A percentile compares a stretch with the other conserved stretches of the same genome.
phyloP scores from a whole-genome alignment of 2,888 invertebrate genomes.

The Drosophila borborema region DNA sequence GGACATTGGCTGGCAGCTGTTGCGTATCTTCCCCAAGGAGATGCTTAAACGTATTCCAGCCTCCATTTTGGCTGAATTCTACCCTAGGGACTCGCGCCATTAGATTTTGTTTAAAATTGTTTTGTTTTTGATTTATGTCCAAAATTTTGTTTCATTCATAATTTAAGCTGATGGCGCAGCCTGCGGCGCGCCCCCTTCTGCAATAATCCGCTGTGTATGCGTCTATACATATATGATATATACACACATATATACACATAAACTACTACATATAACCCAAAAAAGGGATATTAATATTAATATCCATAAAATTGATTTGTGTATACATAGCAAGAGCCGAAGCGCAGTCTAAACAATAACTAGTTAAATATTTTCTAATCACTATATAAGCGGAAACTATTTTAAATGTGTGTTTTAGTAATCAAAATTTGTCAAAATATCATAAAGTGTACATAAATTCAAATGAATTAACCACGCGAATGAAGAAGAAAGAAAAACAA shows the following conservation, averaged over 20 bases:
- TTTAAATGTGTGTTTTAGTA: constrained; percentile 63
- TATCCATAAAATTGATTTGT: constrained; percentile 55
- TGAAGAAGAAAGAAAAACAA: constrained; percentile 27
- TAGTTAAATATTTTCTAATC: constrained; percentile 70
- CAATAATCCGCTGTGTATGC: constrained; percentile 72
- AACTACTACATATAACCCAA: constrained; percentile 52
- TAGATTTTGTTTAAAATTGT: constrained; percentile 85
- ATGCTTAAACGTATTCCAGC: constrained; percentile 99
- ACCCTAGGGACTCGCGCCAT: constrained; percentile 97
- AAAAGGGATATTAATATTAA: constrained; percentile 52
- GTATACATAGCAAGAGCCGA: constrained; percentile 54
- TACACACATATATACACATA: constrained; percentile 49
- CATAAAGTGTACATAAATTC: constrained; percentile 67
- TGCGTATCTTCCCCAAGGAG: constrained; percentile 99
- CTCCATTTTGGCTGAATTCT: constrained; percentile 97
- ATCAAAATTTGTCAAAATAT: constrained; percentile 46
- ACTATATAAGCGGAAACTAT: constrained; percentile 57
- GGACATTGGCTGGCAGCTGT: constrained; percentile 99
- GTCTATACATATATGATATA: constrained; percentile 58
- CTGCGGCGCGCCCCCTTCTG: constrained; percentile 66
- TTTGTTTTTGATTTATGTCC: constrained; percentile 80
- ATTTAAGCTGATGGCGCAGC: constrained; percentile 73
- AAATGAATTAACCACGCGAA: constrained; percentile 48
- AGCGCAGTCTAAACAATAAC: constrained; percentile 64
- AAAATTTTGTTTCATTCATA: constrained; percentile 78